These are phyloP conservation scores for Drosophila birchii DNA, from an alignment of 2,888 invertebrate genomes.

Conservation along the genomic window DNA sequence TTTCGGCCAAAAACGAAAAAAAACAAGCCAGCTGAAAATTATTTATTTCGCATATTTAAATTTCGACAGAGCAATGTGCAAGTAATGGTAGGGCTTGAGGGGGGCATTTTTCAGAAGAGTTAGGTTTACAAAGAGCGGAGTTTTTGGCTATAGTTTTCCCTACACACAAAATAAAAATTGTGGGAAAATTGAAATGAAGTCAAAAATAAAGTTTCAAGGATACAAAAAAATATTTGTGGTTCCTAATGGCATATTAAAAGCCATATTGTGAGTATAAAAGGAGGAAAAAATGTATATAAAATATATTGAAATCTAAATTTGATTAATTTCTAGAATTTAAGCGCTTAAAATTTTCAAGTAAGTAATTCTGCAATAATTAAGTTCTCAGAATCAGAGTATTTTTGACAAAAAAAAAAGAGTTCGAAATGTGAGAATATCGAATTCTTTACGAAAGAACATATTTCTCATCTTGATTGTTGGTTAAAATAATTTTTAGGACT, in stretches of 20 bases:
- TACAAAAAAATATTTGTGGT: too few species aligned
- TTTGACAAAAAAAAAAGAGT: background rate
- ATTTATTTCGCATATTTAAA: slow-evolving; percentile 46
- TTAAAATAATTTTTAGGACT: too few species aligned
- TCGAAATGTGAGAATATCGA: background rate
- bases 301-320: background rate
- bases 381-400: background rate
- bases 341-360: background rate
- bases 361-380: background rate
- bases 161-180: background rate
- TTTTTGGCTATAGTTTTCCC: slow-evolving; percentile 37
- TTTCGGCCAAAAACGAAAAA: slow-evolving; percentile 43
- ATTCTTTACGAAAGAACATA: background rate
- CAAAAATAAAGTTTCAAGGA: fast-evolving
- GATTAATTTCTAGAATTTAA: background rate
- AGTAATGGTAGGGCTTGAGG: slow-evolving; percentile 21
- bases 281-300: background rate
- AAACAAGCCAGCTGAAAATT: slow-evolving; percentile 31
- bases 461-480: too few species aligned
- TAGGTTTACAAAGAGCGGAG: slow-evolving; percentile 9
- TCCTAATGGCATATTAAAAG: background rate
- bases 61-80: slow-evolving; percentile 50
- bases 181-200: background rate
- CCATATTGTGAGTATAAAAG: background rate
- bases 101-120: slow-evolving; percentile 6